phyloP scores from a whole-genome alignment of 2,797 vertebrate species.

The Mormyrus proboscirostris region DNA sequence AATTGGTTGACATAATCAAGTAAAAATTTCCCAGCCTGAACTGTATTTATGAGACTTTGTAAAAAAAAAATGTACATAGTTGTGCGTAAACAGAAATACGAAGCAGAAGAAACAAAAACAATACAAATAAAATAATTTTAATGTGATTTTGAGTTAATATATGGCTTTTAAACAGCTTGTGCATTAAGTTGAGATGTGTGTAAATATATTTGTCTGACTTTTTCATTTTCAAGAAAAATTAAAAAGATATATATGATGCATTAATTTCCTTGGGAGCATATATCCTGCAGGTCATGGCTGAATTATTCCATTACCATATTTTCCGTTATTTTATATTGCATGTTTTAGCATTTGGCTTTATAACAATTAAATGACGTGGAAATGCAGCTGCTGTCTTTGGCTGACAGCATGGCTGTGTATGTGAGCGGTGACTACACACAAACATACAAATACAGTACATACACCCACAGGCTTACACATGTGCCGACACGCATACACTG shows the following conservation, averaged over 20 bases:
- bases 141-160: conserved; percentile 70
- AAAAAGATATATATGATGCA: conserved; percentile 53
- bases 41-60: conserved; percentile 92
- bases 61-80: conserved; percentile 73
- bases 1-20: conserved; percentile 54
- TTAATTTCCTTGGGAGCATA: conserved; percentile 46
- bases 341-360: conserved; percentile 51
- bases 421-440: conserved; percentile 7
- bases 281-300: conserved; percentile 49
- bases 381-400: conserved; percentile 12
- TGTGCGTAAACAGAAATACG: conserved; percentile 59
- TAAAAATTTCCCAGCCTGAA: conserved; percentile 73
- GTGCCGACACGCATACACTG: conserved; percentile 21
- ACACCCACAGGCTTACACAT: conserved; percentile 38
- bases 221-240: conserved; percentile 48
- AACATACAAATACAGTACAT: conserved; percentile 23
- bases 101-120: conserved; percentile 47
- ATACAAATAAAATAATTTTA: conserved; percentile 56
- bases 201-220: conserved; percentile 73
- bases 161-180: conserved; percentile 69
- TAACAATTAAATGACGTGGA: conserved; percentile 15
- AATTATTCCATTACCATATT: conserved; percentile 48
- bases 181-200: conserved; percentile 72
- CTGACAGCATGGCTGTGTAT: conserved; percentile 8
- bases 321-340: conserved; percentile 55